Conservation (phyloP, 2,113 vertebrate genomes). For the Psilopsiagon aymara region DNA sequence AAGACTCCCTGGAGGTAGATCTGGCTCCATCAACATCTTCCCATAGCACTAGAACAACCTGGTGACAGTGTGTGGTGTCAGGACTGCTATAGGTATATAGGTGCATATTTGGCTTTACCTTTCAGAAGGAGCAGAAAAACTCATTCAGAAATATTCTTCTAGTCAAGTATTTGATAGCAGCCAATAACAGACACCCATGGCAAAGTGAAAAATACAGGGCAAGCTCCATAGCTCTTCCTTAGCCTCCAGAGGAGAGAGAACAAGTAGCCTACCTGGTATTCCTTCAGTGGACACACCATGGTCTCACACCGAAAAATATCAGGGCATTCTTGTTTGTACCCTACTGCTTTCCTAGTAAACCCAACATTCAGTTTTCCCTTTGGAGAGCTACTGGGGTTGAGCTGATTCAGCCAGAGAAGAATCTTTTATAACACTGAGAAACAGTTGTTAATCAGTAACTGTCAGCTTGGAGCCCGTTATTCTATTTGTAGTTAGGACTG, state of each 20-base stretch:
- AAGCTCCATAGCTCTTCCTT: not conserved
- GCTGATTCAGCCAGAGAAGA: not conserved
- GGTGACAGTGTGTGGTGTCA: not conserved
- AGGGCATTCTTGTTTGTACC: not conserved
- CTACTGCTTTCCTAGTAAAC: not conserved
- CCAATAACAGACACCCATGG: not conserved
- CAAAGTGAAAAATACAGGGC: not conserved
- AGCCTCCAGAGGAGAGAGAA: not conserved
- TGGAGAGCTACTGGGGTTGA: not conserved
- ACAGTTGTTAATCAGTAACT: not conserved
- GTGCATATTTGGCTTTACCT: not conserved
- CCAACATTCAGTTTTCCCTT: not conserved
- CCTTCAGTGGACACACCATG: not conserved
- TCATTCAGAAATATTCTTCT: not conserved
- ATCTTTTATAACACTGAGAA: not conserved
- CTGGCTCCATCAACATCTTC: not conserved
- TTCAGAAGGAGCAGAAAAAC: not conserved
- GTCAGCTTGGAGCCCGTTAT: not conserved
- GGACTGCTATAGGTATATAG: not conserved
- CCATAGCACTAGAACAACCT: not conserved
- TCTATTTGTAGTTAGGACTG: not conserved
- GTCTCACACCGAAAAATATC: not conserved
- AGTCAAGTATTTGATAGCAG: not conserved
- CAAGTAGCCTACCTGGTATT: not conserved
- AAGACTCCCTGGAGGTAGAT: rapidly evolving